phyloP scores from a whole-genome alignment of 2,797 vertebrate genomes.

The Poeciliopsis turneri region DNA sequence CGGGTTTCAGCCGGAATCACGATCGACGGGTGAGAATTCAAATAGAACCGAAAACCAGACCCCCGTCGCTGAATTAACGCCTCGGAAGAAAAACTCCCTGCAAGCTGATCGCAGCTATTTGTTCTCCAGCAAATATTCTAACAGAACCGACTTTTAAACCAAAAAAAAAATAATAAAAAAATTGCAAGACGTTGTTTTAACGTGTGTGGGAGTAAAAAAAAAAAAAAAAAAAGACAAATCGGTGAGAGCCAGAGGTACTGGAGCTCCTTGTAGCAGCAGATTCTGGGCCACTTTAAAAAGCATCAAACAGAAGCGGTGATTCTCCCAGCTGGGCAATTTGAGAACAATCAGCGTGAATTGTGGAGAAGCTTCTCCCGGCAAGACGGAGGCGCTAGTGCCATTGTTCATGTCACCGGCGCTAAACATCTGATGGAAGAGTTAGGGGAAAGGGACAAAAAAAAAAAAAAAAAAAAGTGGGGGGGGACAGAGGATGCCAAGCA shows the following conservation, averaged over 20 bases:
- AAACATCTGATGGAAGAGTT: constrained; percentile 46
- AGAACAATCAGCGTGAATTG: constrained; percentile 78
- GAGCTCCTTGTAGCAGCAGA: constrained; percentile 63
- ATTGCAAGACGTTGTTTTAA: constrained; percentile 1
- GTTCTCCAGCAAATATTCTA: background rate
- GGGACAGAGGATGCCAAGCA: background rate
- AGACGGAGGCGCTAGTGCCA: constrained; percentile 51
- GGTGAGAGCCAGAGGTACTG: constrained; percentile 22
- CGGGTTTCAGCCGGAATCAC: background rate
- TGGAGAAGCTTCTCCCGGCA: constrained; percentile 60
- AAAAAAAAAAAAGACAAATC: constrained; percentile 42
- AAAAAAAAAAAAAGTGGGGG: background rate
- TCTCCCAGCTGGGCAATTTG: constrained; percentile 74
- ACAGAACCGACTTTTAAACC: constrained; percentile 28
- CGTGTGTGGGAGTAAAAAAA: constrained; percentile 6
- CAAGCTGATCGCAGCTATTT: constrained; percentile 9
- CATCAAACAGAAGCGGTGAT: constrained; percentile 68
- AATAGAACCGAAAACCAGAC: background rate
- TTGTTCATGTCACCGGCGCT: constrained; percentile 70
- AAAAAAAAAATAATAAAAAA: constrained; percentile 3
- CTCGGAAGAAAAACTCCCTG: constrained; percentile 26
- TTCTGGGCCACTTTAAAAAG: constrained; percentile 73
- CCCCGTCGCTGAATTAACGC: constrained; percentile 14
- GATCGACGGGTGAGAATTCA: background rate
- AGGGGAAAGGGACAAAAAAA: background rate